Evolutionary conservation across 1,140 invertebrate species (phyloP).

Genomic region (Branchinecta lindahli): DNA sequence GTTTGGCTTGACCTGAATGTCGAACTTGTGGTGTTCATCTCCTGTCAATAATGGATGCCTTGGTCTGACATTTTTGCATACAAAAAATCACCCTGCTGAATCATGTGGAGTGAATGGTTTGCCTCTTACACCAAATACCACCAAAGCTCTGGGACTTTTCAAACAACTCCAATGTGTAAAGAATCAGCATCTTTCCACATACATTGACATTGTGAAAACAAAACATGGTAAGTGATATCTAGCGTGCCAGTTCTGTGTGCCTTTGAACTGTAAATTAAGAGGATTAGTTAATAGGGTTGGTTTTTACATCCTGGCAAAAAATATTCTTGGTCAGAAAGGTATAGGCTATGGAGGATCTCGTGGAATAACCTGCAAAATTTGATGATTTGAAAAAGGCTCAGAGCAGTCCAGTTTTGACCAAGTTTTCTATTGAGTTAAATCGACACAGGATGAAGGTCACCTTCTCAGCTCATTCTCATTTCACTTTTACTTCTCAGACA

Average conservation of each 20-base stretch:
- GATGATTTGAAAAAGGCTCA: too few species aligned
- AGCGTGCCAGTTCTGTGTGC: not conserved
- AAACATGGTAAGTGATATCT: conserved; percentile 64
- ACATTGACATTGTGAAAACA: conserved; percentile 75
- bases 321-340: too few species aligned
- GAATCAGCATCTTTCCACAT: conserved; percentile 67
- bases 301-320: too few species aligned
- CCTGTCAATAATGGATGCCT: not conserved
- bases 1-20: not conserved
- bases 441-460: too few species aligned
- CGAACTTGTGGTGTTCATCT: not conserved
- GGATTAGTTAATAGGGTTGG: too few species aligned
- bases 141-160: conserved; percentile 76
- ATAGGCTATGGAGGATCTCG: too few species aligned
- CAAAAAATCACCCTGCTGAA: conserved; percentile 60
- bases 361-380: too few species aligned
- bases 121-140: conserved; percentile 87
- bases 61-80: not conserved
- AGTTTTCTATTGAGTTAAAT: too few species aligned
- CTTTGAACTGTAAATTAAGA: too few species aligned
- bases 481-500: conserved; percentile 44
- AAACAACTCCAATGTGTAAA: conserved; percentile 62
- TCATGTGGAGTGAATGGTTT: conserved; percentile 87
- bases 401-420: too few species aligned
- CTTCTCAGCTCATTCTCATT: too few species aligned